These are phyloP conservation scores for Proisotoma minuta DNA, from an alignment of 2,888 invertebrate genomes.

Conservation along the genomic window DNA sequence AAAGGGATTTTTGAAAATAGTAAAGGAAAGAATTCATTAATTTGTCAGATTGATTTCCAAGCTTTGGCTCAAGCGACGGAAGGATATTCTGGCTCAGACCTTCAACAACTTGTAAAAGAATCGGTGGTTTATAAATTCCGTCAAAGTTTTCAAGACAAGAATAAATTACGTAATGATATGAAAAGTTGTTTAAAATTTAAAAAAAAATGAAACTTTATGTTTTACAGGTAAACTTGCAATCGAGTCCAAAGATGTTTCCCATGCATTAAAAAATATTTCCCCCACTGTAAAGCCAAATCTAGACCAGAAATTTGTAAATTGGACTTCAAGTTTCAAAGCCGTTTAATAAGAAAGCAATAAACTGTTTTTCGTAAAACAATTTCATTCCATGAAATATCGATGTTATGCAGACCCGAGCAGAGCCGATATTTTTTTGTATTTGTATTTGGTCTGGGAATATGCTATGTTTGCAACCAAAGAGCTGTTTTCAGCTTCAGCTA, in stretches of 20 bases:
- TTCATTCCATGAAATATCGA: no score
- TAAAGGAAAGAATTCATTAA: conserved; percentile 28
- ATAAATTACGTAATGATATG: conserved; percentile 30
- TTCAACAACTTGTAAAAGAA: conserved; percentile 81
- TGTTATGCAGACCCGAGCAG: no score
- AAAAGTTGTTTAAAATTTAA: background rate
- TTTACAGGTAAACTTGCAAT: conserved; percentile 36
- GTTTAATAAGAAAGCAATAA: no score
- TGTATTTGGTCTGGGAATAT: no score
- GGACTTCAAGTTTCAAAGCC: conserved; percentile 28
- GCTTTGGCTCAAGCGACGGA: conserved; percentile 57
- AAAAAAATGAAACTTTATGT: background rate
- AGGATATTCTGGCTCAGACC: conserved; percentile 83
- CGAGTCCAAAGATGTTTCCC: conserved; percentile 33
- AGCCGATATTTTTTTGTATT: no score
- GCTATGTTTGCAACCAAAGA: no score
- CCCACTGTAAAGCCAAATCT: conserved; percentile 37
- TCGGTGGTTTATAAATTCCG: conserved; percentile 61
- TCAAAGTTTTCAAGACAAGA: conserved; percentile 19
- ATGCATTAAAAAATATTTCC: conserved; percentile 27
- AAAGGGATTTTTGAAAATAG: conserved; percentile 49
- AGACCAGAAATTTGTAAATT: conserved; percentile 33
- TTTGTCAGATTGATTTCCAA: conserved; percentile 35
- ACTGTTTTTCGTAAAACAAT: background rate
- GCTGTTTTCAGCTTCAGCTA: no score